Evolutionary conservation across 2,113 vertebrate species (phyloP), one percentile per base, ranked within the genome.

Genomic region (Empidonax traillii): DNA sequence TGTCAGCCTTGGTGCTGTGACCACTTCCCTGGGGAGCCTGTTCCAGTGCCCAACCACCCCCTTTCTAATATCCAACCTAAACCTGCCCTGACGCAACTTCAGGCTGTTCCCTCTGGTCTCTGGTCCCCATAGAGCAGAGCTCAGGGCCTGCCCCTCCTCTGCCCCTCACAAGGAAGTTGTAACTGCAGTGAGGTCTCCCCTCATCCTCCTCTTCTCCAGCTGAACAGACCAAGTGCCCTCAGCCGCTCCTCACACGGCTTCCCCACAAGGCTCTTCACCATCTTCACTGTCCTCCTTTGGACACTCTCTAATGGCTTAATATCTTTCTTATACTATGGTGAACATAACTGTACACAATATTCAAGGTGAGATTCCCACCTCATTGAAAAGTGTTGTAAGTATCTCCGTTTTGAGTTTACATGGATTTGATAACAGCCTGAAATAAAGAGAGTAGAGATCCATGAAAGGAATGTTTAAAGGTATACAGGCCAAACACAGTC

Each of bases 331-430:
- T 59, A 37, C 37, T 59, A 59, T 5, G 23, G n/a, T 59, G 56
- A 58, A 35, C 21, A 58, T 35, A 58, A 24, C 33, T 58, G n/a
- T 10, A 59, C 23, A 25, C n/a, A 37, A 24, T 24, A 59, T 35
- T 59, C 58, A 59, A 37, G n/a, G 58, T 59, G 22, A 35, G n/a
- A 35, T 61, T 79, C 53, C 53, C 46, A 17, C 31, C 25, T 77
- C 33, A 23, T 10, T 69, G 49, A 51, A 73, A 85, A 81, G 3
- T 14, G 15, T 27, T 55, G 6, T 21, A 17, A 63, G 11, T 33
- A 31, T n/a, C 25, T 83, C 62, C 28, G 15, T 30, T 0, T 0
- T 25, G 72, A 76, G 52, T 46, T 65, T 49, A 25, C 8, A 6
- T 5, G 49, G n/a, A 53, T 47, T 83, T 69, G 49, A 55, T 73